Conservation (phyloP, 2,797 vertebrate genomes). For the Sarcophilus harrisii region DNA sequence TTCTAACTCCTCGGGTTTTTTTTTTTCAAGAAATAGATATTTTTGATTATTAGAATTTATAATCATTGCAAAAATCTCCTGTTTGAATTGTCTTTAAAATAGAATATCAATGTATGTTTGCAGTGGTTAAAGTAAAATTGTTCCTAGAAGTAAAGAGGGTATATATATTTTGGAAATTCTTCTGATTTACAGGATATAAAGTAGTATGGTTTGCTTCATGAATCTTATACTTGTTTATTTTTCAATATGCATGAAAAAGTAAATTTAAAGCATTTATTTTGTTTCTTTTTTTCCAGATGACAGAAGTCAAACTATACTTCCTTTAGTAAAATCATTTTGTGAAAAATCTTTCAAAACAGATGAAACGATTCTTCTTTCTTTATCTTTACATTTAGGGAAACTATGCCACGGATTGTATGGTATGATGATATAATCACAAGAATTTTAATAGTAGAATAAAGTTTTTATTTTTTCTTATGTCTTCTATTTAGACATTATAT, state of each 20-base stretch:
- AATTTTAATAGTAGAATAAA: constrained; percentile 20
- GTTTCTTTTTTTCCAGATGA: constrained; percentile 90
- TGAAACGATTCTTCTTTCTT: constrained; percentile 90
- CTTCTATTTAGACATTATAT: background rate
- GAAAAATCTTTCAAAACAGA: constrained; percentile 94
- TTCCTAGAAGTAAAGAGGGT: background rate
- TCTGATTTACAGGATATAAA: background rate
- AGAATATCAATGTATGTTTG: background rate
- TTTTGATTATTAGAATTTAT: background rate
- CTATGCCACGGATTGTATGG: constrained; percentile 95
- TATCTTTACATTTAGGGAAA: constrained; percentile 95
- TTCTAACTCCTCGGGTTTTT: no score
- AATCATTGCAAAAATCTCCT: background rate
- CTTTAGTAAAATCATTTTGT: constrained; percentile 95
- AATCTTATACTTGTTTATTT: background rate
- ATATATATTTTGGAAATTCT: background rate
- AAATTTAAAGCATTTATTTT: constrained; percentile 55
- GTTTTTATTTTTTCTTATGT: constrained; percentile 35
- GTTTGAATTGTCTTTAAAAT: background rate
- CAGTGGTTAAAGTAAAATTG: background rate
- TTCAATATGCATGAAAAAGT: background rate
- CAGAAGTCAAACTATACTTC: constrained; percentile 92
- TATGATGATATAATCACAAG: constrained; percentile 82
- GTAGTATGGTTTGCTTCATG: background rate
- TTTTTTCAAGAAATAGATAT: background rate